A percentile compares a stretch with the other conserved stretches of the same genome.
phyloP scores from a whole-genome alignment of 2,888 invertebrate species.

The Athalia rosae region DNA sequence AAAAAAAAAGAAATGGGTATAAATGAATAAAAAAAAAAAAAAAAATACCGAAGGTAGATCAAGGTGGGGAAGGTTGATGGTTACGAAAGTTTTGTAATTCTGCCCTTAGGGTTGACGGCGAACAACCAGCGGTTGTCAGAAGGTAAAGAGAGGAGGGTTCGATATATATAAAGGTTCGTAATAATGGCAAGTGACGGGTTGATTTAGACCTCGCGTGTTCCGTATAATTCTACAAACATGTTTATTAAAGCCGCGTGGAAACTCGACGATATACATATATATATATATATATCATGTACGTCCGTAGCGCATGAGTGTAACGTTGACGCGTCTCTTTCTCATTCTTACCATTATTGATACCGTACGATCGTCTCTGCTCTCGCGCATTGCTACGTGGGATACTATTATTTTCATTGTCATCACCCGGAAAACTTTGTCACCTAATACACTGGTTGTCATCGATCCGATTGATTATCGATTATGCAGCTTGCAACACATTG shows the following conservation, averaged over 20 bases:
- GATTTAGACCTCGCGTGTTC: slow-evolving; percentile 30
- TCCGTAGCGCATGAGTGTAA: no score
- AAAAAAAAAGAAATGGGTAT: no score
- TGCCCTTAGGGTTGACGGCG: slow-evolving; percentile 14
- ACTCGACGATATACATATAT: slow-evolving; percentile 75
- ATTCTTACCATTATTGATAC: slow-evolving; percentile 8
- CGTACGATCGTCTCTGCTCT: not conserved
- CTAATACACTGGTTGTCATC: no score
- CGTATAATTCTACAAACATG: slow-evolving; percentile 75
- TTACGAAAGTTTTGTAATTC: slow-evolving; percentile 50
- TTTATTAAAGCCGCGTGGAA: slow-evolving; percentile 79
- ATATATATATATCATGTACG: not conserved
- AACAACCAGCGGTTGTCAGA: not conserved
- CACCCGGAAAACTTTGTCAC: no score
- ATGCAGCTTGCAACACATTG: no score
- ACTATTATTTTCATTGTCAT: no score
- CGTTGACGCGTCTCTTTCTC: not conserved
- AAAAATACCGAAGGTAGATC: not conserved
- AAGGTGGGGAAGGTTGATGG: slow-evolving; percentile 47
- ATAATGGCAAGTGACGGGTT: slow-evolving; percentile 47
- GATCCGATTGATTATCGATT: no score
- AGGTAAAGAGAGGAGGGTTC: not conserved
- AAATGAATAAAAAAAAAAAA: not conserved
- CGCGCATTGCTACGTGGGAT: no score
- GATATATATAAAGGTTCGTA: slow-evolving; percentile 1